phyloP scores from a whole-genome alignment of 2,113 vertebrate species.

The Riparia riparia region DNA sequence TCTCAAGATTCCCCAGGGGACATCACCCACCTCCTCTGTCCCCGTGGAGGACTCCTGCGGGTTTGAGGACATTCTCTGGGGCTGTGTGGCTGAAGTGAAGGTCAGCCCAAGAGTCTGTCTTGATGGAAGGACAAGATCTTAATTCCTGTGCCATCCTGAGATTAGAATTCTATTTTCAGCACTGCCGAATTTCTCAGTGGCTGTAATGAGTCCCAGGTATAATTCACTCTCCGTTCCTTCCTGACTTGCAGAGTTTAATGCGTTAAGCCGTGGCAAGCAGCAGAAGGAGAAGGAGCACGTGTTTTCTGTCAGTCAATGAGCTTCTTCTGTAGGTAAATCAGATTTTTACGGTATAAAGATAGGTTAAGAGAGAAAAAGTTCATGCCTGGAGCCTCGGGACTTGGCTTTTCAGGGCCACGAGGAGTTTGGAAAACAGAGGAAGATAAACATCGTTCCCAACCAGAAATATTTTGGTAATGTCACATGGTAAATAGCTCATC shows the following conservation, averaged over 20 bases:
- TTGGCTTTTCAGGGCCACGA: neutral
- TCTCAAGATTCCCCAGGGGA: neutral
- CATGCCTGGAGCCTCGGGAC: neutral
- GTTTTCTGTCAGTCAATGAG: neutral
- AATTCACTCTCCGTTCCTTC: neutral
- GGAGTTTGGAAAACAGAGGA: neutral
- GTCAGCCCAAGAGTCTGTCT: neutral
- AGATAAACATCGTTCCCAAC: slow-evolving; percentile 8
- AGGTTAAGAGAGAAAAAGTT: neutral
- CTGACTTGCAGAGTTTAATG: neutral
- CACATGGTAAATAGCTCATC: slow-evolving; percentile 25
- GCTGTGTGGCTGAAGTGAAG: neutral
- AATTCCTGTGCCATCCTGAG: neutral
- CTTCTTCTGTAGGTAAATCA: neutral
- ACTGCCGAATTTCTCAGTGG: neutral
- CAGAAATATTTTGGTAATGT: slow-evolving; percentile 42
- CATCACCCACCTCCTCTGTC: neutral
- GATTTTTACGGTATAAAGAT: neutral
- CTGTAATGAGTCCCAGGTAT: neutral
- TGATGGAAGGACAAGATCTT: neutral
- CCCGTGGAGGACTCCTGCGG: neutral
- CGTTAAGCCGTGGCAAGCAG: neutral
- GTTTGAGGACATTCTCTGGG: neutral
- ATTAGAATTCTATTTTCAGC: slow-evolving; percentile 25
- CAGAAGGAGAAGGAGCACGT: neutral